Percentiles rank a stretch among this genome's conserved stretches.
These are phyloP conservation scores for Drosophila ficusphila DNA, from an alignment of 1,140 invertebrate species.

Conservation along the genomic window DNA sequence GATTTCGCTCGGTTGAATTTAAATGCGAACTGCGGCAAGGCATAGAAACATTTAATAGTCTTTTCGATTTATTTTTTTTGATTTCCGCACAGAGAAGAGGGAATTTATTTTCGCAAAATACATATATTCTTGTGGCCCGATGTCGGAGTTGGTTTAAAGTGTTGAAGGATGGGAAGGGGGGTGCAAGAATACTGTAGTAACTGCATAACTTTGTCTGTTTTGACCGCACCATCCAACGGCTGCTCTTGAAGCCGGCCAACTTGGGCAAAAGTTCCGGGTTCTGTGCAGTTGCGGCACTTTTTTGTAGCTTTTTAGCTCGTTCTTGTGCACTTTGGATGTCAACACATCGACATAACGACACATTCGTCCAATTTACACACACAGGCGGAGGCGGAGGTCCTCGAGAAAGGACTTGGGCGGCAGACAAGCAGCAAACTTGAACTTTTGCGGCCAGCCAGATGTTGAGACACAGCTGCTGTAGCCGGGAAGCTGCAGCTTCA, in stretches of 20 bases:
- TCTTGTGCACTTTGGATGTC: constrained; percentile 74
- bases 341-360: constrained; percentile 79
- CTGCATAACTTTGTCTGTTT: constrained; percentile 28
- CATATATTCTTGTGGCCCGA: not conserved
- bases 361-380: constrained; percentile 82
- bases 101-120: not conserved
- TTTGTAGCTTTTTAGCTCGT: constrained; percentile 1
- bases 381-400: constrained; percentile 47
- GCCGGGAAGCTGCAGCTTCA: too few relatives aligned
- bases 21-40: too few relatives aligned
- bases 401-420: constrained; percentile 53
- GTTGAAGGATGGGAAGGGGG: too few relatives aligned
- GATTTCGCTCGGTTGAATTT: not conserved
- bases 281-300: constrained; percentile 14
- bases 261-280: constrained; percentile 68
- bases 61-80: not conserved
- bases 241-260: constrained; percentile 39
- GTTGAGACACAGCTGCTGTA: constrained; percentile 29
- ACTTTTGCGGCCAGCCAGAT: constrained; percentile 73
- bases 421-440: constrained; percentile 79
- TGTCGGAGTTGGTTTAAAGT: constrained; percentile 1
- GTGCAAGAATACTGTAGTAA: constrained; percentile 10
- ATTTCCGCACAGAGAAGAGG: not conserved
- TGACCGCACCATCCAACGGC: constrained; percentile 27
- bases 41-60: too few relatives aligned